Conservation (phyloP, 2,888 invertebrate genomes). For the Dynastes maya region DNA sequence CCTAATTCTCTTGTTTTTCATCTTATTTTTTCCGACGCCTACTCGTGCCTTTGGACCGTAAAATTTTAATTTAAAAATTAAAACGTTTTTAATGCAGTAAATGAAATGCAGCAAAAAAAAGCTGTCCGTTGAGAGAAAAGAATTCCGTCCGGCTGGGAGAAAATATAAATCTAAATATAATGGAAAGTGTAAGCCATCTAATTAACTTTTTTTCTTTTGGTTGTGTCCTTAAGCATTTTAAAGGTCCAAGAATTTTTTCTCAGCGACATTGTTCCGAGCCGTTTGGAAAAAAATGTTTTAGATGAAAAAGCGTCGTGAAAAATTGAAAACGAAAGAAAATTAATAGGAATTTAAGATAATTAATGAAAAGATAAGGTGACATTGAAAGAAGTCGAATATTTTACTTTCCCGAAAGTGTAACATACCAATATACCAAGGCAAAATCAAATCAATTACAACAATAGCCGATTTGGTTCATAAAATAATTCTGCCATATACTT, state of each 20-base stretch:
- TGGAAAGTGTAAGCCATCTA: conserved; percentile 31
- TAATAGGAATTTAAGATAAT: conserved; percentile 8
- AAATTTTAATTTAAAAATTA: conserved; percentile 38
- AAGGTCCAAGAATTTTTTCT: conserved; percentile 5
- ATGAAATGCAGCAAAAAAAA: neutral
- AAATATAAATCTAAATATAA: conserved; percentile 33
- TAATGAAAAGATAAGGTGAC: neutral
- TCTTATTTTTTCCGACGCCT: conserved; percentile 8
- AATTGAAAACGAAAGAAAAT: neutral
- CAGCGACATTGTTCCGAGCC: neutral
- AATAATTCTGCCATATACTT: conserved; percentile 30
- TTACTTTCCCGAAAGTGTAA: neutral
- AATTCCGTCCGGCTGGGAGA: no score
- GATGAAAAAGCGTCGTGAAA: neutral
- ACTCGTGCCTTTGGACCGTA: neutral
- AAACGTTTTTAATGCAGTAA: conserved; percentile 10
- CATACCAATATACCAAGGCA: neutral
- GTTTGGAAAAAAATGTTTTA: neutral
- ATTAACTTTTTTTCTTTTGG: conserved; percentile 17
- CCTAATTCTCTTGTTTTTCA: neutral
- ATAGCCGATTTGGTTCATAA: conserved; percentile 4
- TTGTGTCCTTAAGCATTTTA: neutral
- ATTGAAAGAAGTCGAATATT: neutral
- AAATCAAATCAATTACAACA: conserved; percentile 21
- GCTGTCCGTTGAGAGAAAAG: neutral